A percentile compares a stretch with the other conserved stretches of the same genome.
These are phyloP conservation scores for Amblyopsis hoosieri DNA, from an alignment of 2,797 vertebrate species.

Conservation along the genomic window DNA sequence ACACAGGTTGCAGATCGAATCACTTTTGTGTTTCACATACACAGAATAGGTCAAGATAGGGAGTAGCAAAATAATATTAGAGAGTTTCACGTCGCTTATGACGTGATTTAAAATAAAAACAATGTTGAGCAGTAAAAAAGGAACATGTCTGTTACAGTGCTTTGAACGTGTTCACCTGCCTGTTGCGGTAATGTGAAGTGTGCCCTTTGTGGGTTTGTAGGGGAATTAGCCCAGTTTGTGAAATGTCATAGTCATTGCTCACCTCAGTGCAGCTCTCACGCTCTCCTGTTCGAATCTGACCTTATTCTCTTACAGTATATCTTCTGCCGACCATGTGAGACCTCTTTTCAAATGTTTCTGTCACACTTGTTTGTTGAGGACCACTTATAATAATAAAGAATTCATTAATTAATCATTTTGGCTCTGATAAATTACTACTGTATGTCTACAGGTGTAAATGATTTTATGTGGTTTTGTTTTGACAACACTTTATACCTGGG, in stretches of 20 bases:
- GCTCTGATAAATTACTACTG: slow-evolving; percentile 10
- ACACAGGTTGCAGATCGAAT: too few species aligned
- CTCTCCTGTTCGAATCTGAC: slow-evolving; percentile 69
- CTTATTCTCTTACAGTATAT: slow-evolving; percentile 68
- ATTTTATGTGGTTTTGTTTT: slow-evolving; percentile 42
- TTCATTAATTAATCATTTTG: slow-evolving; percentile 6
- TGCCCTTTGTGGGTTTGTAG: slow-evolving; percentile 70
- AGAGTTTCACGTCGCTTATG: too few species aligned
- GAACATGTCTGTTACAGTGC: slow-evolving; percentile 26
- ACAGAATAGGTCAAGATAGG: too few species aligned
- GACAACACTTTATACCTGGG: slow-evolving; percentile 30
- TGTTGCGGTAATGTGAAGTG: slow-evolving; percentile 68
- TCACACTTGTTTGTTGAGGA: slow-evolving; percentile 40
- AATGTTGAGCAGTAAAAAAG: slow-evolving; percentile 9
- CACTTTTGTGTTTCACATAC: too few species aligned
- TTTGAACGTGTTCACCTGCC: slow-evolving; percentile 50
- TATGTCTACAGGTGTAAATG: slow-evolving; percentile 13
- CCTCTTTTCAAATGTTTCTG: slow-evolving; percentile 56
- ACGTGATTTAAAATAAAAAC: not conserved
- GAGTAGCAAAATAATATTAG: too few species aligned
- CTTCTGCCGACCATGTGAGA: slow-evolving; percentile 66
- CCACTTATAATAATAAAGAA: slow-evolving; percentile 8
- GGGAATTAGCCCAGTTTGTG: slow-evolving; percentile 76
- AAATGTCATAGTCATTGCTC: slow-evolving; percentile 77
- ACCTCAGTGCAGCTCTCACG: slow-evolving; percentile 57